Evolutionary conservation across 2,113 vertebrate species (phyloP), one percentile per base, ranked within the genome.

Genomic region (Deroptyus accipitrinus): DNA sequence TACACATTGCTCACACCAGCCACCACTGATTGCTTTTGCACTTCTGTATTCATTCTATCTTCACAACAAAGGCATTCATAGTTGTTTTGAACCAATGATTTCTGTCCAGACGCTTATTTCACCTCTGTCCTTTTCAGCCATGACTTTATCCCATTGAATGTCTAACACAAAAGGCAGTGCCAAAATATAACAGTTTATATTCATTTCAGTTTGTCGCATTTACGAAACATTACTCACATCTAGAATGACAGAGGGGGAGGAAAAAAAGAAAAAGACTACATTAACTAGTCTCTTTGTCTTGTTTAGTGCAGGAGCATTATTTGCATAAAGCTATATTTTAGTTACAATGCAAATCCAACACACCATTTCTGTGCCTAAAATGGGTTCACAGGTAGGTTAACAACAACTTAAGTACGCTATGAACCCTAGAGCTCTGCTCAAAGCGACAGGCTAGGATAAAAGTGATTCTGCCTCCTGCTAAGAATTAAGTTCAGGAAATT

Each of bases 61-160:
- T 96, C 93, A 81, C 61, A 92, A 57, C 82, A 92, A 94, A 92
- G 59, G 28, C 68, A 90, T 59, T 87, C 92, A 54, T 4, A 73
- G 39, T 9, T 9, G 9, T 33, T 59, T 7, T 54, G 35, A 67
- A 62, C 61, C 44, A 87, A 57, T 10, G 30, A 76, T 81, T 97
- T 81, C 70, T 81, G 75, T 78, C 92, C 59, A 83, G 57, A 63
- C 17, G 23, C n/a, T 82, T 74, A 68, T 11, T 78, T 68, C 31
- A 83, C 37, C 72, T 88, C 89, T 85, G 42, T 75, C 74, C 55
- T 77, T 89, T 93, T 52, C 51, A 87, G 76, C 9, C 51, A 22
- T 11, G 20, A 73, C 54, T 73, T 81, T 55, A 75, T 62, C 42
- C 23, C 67, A 54, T 18, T 63, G 66, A 69, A 30, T 13, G 35